These are phyloP conservation scores for Zelleria hepariella DNA, from an alignment of 2,888 invertebrate genomes.

Conservation along the genomic window DNA sequence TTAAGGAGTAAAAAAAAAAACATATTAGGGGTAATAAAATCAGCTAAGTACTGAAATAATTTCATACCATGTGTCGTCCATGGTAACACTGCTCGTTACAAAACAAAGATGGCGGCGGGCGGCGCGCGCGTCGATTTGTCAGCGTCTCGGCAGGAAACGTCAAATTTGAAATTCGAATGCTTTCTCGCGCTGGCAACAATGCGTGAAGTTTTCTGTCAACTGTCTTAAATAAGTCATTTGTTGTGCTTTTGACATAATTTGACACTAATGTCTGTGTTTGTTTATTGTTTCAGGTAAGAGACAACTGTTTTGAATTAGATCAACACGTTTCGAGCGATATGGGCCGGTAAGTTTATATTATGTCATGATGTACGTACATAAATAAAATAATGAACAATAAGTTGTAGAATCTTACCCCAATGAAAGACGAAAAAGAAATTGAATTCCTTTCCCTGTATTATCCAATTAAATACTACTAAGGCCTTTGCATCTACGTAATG, in stretches of 20 bases:
- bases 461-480: too few species aligned
- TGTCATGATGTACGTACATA: background rate
- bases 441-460: too few species aligned
- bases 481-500: too few species aligned
- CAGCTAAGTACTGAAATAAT: too few species aligned
- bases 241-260: background rate
- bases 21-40: too few species aligned
- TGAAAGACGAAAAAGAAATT: too few species aligned
- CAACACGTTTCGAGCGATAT: background rate
- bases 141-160: conserved; percentile 8
- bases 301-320: background rate
- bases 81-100: background rate
- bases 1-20: too few species aligned
- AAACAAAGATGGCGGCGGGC: background rate
- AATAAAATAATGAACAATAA: too few species aligned
- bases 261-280: conserved; percentile 13
- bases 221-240: background rate
- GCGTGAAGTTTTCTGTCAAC: conserved; percentile 1
- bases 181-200: background rate
- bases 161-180: conserved; percentile 9
- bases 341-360: background rate
- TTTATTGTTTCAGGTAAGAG: conserved; percentile 16
- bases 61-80: background rate
- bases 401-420: too few species aligned
- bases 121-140: conserved; percentile 6